Conservation (phyloP, 2,888 invertebrate species). For the Leuctra nigra region DNA sequence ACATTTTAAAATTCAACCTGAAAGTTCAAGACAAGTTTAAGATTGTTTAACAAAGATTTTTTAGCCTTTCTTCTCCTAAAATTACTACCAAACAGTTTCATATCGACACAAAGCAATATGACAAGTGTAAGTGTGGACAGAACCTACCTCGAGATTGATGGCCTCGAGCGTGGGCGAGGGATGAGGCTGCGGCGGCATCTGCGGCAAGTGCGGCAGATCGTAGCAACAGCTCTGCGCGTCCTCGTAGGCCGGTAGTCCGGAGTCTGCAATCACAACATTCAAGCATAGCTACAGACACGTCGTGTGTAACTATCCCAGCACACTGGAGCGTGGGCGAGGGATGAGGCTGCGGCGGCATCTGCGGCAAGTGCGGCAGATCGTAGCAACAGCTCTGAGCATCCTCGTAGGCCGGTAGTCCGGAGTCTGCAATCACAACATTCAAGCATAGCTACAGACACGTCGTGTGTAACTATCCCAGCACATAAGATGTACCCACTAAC, state of each 20-base stretch:
- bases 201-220: background rate
- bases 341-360: background rate
- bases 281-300: no score
- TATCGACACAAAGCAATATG: no score
- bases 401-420: background rate
- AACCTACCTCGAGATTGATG: constrained; percentile 19
- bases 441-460: no score
- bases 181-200: no score
- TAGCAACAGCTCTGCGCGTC: constrained; percentile 6
- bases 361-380: background rate
- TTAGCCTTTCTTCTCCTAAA: no score
- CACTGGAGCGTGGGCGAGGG: constrained; percentile 8
- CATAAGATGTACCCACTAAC: background rate
- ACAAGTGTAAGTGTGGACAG: no score
- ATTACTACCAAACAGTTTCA: no score
- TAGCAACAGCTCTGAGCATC: constrained; percentile 5
- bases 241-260: background rate
- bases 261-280: no score
- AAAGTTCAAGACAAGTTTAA: no score
- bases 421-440: no score
- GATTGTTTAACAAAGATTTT: no score
- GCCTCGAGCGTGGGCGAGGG: constrained; percentile 22
- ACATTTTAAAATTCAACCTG: no score
- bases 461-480: constrained; percentile 24
- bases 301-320: constrained; percentile 24